Evolutionary conservation across 2,113 vertebrate species (phyloP).

Genomic region (Eudyptes chrysolophus): DNA sequence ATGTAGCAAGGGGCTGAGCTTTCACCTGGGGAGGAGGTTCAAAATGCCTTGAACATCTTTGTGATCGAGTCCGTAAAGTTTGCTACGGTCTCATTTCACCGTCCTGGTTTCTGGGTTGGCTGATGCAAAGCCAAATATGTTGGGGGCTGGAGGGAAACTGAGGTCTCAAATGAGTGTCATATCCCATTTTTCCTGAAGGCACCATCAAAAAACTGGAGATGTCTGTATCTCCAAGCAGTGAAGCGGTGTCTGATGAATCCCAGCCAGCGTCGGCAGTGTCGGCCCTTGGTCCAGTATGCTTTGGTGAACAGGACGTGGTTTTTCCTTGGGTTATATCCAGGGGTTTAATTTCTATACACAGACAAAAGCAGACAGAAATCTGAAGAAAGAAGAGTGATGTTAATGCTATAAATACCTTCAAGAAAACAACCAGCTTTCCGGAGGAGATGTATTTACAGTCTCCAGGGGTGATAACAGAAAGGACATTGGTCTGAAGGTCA

Average conservation of each 20-base stretch:
- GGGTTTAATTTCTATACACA: background rate
- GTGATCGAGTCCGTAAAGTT: background rate
- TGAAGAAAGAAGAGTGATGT: conserved; percentile 17
- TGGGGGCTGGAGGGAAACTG: background rate
- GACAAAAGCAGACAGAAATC: conserved; percentile 21
- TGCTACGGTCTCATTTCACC: background rate
- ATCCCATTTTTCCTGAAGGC: background rate
- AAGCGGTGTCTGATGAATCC: background rate
- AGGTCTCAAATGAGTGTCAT: background rate
- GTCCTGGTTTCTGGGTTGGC: background rate
- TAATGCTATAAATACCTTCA: conserved; percentile 52
- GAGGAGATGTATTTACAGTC: background rate
- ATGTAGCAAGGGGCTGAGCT: background rate
- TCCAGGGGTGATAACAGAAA: background rate
- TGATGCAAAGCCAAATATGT: background rate
- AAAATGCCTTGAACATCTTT: background rate
- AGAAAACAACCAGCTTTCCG: background rate
- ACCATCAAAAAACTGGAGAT: background rate
- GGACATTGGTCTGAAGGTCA: conserved; percentile 17
- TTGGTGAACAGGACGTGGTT: background rate
- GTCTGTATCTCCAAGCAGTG: background rate
- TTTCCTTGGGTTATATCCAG: background rate
- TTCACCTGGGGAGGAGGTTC: background rate
- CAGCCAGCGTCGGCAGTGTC: background rate
- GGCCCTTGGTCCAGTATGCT: rapidly evolving